Conservation (phyloP, 2,113 vertebrate genomes). For the Nothobranchius kuhntae region DNA sequence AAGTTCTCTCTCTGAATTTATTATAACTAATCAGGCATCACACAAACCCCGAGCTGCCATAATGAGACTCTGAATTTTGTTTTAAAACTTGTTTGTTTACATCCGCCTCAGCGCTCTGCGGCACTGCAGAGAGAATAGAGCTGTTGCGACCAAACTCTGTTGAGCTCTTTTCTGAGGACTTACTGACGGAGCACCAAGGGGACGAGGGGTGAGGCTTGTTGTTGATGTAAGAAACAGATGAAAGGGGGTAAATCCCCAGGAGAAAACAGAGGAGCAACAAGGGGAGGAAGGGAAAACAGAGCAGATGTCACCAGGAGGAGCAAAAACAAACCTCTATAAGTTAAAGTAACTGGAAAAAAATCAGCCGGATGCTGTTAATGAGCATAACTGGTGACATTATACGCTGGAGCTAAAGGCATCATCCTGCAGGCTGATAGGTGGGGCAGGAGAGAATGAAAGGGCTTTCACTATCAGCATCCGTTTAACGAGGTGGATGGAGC, state of each 20-base stretch:
- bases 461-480: slow-evolving; percentile 36
- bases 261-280: slow-evolving; percentile 48
- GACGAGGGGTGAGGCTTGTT: slow-evolving; percentile 25
- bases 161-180: slow-evolving; percentile 24
- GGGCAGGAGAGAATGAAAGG: slow-evolving; percentile 21
- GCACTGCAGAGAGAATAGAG: slow-evolving; percentile 36
- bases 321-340: slow-evolving; percentile 19
- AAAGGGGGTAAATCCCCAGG: slow-evolving; percentile 46
- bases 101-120: slow-evolving; percentile 41
- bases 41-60: slow-evolving; percentile 39
- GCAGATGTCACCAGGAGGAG: slow-evolving; percentile 45
- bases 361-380: slow-evolving; percentile 56
- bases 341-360: slow-evolving; percentile 31
- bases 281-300: slow-evolving; percentile 28
- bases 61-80: slow-evolving; percentile 53
- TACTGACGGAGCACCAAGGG: slow-evolving; percentile 25
- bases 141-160: slow-evolving; percentile 37
- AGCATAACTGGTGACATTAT: slow-evolving; percentile 69
- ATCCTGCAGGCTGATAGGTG: slow-evolving; percentile 53
- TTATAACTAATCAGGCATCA: slow-evolving; percentile 45
- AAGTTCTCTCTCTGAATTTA: slow-evolving; percentile 48
- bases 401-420: slow-evolving; percentile 51
- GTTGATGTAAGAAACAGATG: slow-evolving; percentile 51
- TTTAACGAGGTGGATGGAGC: slow-evolving; percentile 44
- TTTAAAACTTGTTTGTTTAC: slow-evolving; percentile 56